These are phyloP conservation scores for Thalassophryne amazonica DNA, from an alignment of 2,797 vertebrate genomes.

Conservation along the genomic window DNA sequence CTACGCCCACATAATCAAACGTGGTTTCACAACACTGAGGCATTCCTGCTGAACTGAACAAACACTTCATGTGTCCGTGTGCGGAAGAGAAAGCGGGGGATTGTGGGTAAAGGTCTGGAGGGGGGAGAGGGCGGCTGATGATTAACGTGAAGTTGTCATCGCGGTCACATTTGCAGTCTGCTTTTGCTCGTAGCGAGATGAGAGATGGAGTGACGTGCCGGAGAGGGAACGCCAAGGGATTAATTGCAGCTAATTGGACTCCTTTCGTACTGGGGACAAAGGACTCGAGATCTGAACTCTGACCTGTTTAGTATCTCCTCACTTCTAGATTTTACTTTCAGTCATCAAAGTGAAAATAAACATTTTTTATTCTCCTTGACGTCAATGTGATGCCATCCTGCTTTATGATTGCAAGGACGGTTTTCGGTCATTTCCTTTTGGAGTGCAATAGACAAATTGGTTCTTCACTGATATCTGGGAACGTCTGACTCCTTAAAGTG, in stretches of 20 bases:
- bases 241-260: constrained; percentile 35
- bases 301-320: no score
- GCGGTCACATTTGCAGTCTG: constrained; percentile 47
- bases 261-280: no score
- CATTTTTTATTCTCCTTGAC: no score
- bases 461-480: background rate
- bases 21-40: constrained; percentile 51
- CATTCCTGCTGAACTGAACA: constrained; percentile 62
- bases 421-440: no score
- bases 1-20: constrained; percentile 35
- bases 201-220: constrained; percentile 37
- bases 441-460: no score
- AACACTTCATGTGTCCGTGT: constrained; percentile 47
- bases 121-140: constrained; percentile 29
- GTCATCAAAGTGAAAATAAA: no score
- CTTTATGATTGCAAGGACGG: no score
- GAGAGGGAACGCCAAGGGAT: constrained; percentile 16
- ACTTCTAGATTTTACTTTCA: no score
- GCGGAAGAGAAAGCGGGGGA: constrained; percentile 24
- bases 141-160: constrained; percentile 68
- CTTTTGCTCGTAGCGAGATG: constrained; percentile 27
- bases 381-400: no score
- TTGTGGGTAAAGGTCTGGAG: background rate
- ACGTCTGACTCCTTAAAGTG: background rate
- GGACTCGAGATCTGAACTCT: no score